These are phyloP conservation scores for Catharus minimus DNA, from an alignment of 2,113 vertebrate genomes.

Conservation along the genomic window DNA sequence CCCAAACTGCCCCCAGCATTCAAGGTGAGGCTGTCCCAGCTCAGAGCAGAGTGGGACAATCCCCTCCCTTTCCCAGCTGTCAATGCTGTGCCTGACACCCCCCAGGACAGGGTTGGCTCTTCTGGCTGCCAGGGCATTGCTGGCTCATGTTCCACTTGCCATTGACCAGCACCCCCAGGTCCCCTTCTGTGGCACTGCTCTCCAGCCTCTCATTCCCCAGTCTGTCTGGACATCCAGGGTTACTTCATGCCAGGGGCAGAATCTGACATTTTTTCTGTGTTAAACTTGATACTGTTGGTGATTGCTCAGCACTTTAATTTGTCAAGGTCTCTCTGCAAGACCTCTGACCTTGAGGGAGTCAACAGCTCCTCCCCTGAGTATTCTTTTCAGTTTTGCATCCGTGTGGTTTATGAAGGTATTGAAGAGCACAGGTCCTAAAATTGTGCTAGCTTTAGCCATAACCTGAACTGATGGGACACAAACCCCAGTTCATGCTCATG, in stretches of 20 bases:
- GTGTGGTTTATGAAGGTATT: background rate
- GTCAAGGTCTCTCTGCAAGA: background rate
- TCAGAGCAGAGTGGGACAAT: fast-evolving
- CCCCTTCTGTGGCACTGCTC: fast-evolving
- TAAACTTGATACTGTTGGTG: background rate
- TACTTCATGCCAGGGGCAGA: no score
- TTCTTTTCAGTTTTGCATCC: background rate
- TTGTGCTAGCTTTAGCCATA: background rate
- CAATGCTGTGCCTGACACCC: fast-evolving
- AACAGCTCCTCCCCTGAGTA: background rate
- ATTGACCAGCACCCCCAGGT: fast-evolving
- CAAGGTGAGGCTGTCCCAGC: fast-evolving
- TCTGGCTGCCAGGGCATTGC: background rate
- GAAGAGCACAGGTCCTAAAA: background rate
- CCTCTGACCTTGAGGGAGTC: no score
- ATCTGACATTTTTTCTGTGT: fast-evolving
- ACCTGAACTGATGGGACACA: background rate
- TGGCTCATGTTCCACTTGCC: fast-evolving
- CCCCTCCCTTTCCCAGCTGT: fast-evolving
- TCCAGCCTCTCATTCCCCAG: background rate
- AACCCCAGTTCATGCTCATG: background rate
- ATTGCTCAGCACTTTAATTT: background rate
- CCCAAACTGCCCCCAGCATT: background rate
- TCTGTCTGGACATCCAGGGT: background rate
- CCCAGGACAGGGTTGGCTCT: fast-evolving